Conservation (phyloP, 2,888 invertebrate genomes). For the Nephrotoma flavescens region DNA sequence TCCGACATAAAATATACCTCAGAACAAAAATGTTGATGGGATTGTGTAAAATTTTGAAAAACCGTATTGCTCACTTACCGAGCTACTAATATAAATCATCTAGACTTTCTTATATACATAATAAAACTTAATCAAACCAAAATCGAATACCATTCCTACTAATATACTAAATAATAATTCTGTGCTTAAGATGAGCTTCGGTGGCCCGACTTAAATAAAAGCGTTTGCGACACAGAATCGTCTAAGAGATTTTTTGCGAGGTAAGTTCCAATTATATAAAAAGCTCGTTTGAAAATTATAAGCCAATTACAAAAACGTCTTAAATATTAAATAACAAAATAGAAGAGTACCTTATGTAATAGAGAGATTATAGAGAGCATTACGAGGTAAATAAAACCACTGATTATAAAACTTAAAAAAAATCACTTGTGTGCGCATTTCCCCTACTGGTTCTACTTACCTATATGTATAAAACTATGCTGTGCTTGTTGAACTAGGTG, state of each 20-base stretch:
- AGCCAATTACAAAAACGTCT: not conserved
- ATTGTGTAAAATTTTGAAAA: not conserved
- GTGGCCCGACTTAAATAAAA: not conserved
- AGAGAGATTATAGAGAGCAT: not conserved
- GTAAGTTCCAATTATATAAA: slow-evolving; percentile 6
- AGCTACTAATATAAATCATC: not conserved
- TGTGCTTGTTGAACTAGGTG: slow-evolving; percentile 65
- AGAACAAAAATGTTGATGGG: too few species aligned
- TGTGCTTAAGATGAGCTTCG: not conserved
- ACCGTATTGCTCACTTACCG: not conserved
- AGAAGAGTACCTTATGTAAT: not conserved
- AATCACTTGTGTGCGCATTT: not conserved
- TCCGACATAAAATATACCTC: too few species aligned
- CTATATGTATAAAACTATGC: slow-evolving; percentile 36
- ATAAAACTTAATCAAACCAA: not conserved
- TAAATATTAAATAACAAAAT: not conserved
- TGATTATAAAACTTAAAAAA: not conserved
- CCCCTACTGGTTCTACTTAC: not conserved
- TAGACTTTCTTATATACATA: not conserved
- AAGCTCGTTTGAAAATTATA: not conserved
- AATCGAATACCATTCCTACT: not conserved
- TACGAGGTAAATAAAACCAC: not conserved
- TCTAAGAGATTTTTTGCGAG: slow-evolving; percentile 1
- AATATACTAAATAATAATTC: not conserved
- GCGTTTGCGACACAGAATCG: not conserved